phyloP scores from a whole-genome alignment of 1,140 invertebrate genomes.

The Halesus radiatus region DNA sequence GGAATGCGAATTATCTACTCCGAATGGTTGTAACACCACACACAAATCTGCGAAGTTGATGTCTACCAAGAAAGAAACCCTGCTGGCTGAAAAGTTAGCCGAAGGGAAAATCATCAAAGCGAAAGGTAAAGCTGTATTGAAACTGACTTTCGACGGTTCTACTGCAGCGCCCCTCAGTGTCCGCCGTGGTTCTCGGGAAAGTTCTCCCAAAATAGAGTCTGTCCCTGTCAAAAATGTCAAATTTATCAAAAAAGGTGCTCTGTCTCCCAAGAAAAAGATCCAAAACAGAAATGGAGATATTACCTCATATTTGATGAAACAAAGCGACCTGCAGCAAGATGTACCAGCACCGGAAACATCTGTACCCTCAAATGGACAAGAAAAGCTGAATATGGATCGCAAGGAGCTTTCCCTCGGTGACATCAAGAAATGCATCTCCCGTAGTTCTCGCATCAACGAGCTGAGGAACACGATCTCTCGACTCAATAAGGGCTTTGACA shows the following conservation, averaged over 20 bases:
- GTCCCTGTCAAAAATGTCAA: constrained; percentile 59
- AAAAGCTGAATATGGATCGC: constrained; percentile 34
- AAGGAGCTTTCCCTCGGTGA: constrained; percentile 76
- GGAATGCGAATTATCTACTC: constrained; percentile 20
- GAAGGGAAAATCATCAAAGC: constrained; percentile 59
- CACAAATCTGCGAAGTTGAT: constrained; percentile 43
- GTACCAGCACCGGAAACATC: background rate
- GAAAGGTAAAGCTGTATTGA: constrained; percentile 63
- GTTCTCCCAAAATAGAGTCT: background rate
- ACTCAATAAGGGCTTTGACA: constrained; percentile 71
- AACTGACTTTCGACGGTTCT: constrained; percentile 57
- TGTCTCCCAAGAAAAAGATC: constrained; percentile 63
- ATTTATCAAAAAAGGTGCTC: constrained; percentile 63
- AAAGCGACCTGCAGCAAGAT: background rate
- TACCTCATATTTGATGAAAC: constrained; percentile 32
- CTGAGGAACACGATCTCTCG: constrained; percentile 75
- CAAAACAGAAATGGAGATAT: constrained; percentile 25
- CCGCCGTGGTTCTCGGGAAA: background rate
- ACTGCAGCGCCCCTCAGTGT: background rate
- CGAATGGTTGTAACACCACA: constrained; percentile 17
- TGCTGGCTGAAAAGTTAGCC: constrained; percentile 37
- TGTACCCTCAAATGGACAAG: background rate
- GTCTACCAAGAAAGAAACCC: constrained; percentile 55
- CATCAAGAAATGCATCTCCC: constrained; percentile 75
- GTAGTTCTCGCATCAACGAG: constrained; percentile 77